These are phyloP conservation scores for Drosophila lacteicornis DNA, from an alignment of 1,140 invertebrate genomes.

Conservation along the genomic window DNA sequence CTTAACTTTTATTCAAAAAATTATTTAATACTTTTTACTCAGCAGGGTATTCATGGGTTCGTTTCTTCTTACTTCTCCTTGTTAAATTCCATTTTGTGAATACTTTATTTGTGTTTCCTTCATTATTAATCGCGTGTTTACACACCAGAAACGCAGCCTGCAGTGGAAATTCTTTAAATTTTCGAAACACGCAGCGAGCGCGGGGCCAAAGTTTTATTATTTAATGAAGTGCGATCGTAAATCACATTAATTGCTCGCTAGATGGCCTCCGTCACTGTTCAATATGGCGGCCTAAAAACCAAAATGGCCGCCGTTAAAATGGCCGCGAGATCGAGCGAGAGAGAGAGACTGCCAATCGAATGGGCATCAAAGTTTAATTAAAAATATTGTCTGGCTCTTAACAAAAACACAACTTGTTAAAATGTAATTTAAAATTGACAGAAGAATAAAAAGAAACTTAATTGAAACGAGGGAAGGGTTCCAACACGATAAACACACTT, in stretches of 20 bases:
- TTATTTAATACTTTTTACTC: no score
- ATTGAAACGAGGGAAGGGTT: slow-evolving; percentile 23
- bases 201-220: slow-evolving; percentile 23
- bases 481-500: slow-evolving; percentile 11
- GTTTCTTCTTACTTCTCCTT: background rate
- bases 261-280: slow-evolving; percentile 61
- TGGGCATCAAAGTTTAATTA: slow-evolving; percentile 70
- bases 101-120: slow-evolving; percentile 78
- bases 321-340: background rate
- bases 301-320: slow-evolving; percentile 36
- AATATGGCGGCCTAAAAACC: slow-evolving; percentile 60
- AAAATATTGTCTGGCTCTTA: slow-evolving; percentile 38
- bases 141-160: slow-evolving; percentile 66
- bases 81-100: slow-evolving; percentile 72
- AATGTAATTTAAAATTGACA: slow-evolving; percentile 71
- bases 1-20: no score
- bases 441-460: slow-evolving; percentile 23
- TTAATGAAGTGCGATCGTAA: slow-evolving; percentile 76
- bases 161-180: slow-evolving; percentile 65
- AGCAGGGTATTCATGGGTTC: background rate
- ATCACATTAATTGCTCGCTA: slow-evolving; percentile 77
- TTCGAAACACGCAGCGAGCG: slow-evolving; percentile 42
- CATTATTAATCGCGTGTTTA: slow-evolving; percentile 80
- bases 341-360: slow-evolving; percentile 12
- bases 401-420: slow-evolving; percentile 53